Base-by-base conservation (phyloP, 2,888 invertebrate genomes). In the Archips xylosteana region DNA sequence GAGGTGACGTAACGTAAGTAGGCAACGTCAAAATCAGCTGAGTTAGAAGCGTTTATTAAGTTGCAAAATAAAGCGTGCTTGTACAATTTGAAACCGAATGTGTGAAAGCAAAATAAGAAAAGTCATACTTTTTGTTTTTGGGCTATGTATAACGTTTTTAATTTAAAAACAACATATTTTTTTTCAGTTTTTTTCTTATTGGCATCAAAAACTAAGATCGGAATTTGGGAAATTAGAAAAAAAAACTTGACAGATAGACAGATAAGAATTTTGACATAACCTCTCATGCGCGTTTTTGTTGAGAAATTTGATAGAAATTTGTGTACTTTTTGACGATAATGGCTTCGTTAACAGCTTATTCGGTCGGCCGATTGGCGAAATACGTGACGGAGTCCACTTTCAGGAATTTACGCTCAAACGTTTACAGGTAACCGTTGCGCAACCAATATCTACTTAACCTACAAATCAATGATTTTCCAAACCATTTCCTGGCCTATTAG, bases 361-460 rank as follows among this genome's bases (percentile, higher is more conserved):
- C 92, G 76, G 84, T 94, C 74, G 88, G 94, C 65, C 91, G 92
- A 87, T 84, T 95, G 74, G 89, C 92, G 32, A 94, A 90, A 88
- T 89, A 93, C 74, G 80, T 95, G 34, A 87, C 94, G 71, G 95
- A 95, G 76, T 91, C 92, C 39, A 89, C 95, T 68, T 83, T 92
- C 76, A 88, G 90, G 79, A 89, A 87, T 70, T 81, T 92, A 75
- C 89, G 91, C 75, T 85, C 86, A 23, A 91, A 89, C 84, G 76
- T 92, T 57, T 89, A 89, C 86, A 94, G 95, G 95, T 95, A 92
- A 89, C 64, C 75, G 85, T 94, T 94, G 94, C 94, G 94, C 94
- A 94, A 94, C 85, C 80, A 76, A 79, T 68, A 70, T 75, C 76
- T 75, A 75, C 77, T 83, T 87, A 87, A 87, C 86, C 85, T 84